These are phyloP conservation scores for Xanthorhoe spadicearia DNA, from an alignment of 2,888 invertebrate species.

Conservation along the genomic window DNA sequence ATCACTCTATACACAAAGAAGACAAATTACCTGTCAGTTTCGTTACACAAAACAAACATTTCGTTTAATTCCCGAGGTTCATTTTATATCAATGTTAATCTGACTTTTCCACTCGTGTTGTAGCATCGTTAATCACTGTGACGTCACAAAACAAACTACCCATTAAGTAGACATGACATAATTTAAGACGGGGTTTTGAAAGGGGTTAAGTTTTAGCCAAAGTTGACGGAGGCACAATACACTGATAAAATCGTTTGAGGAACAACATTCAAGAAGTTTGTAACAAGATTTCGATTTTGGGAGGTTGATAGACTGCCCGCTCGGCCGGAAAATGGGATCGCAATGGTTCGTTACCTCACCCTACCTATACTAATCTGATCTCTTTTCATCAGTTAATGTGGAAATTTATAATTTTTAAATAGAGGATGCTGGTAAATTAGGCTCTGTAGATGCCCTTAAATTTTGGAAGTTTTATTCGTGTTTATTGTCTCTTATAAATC, in stretches of 20 bases:
- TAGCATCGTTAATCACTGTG: slow-evolving; percentile 39
- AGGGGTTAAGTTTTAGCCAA: slow-evolving; percentile 1
- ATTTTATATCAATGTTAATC: slow-evolving; percentile 38
- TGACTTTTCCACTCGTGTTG: slow-evolving; percentile 37
- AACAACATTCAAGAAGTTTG: slow-evolving; percentile 3
- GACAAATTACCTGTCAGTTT: not conserved
- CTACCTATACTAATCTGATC: not conserved
- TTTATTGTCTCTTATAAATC: no score
- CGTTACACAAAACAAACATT: slow-evolving; percentile 16
- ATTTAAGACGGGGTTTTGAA: slow-evolving; percentile 7
- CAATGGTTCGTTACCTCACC: not conserved
- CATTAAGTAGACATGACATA: slow-evolving; percentile 13
- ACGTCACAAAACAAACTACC: slow-evolving; percentile 29
- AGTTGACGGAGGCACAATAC: slow-evolving; percentile 4
- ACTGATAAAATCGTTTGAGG: slow-evolving; percentile 7
- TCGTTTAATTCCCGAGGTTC: slow-evolving; percentile 19
- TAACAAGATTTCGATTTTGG: slow-evolving; percentile 23
- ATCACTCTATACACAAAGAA: not conserved
- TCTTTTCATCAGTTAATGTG: not conserved
- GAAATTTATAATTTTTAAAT: not conserved
- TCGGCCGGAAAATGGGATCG: slow-evolving; percentile 9
- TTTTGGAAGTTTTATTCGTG: not conserved
- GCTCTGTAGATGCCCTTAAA: not conserved
- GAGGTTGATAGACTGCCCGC: not conserved
- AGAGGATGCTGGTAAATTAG: not conserved